Conservation (phyloP, 2,113 vertebrate species). For the Vicugna pacos region DNA sequence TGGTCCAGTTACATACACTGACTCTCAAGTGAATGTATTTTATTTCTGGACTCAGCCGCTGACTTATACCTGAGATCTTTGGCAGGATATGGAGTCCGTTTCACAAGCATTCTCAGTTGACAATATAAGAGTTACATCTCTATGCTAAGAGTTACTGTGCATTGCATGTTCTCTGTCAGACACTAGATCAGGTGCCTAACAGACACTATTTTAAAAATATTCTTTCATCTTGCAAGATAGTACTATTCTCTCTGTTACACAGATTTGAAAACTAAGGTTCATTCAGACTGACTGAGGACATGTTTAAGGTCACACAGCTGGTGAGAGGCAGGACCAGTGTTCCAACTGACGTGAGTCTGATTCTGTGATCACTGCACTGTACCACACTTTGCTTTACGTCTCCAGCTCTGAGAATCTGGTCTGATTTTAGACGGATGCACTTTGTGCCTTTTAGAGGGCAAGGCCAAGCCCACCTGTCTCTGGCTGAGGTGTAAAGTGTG, state of each 20-base stretch:
- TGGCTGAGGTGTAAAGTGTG: slow-evolving; percentile 1
- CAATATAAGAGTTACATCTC: neutral
- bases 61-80: neutral
- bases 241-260: neutral
- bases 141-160: neutral
- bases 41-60: neutral
- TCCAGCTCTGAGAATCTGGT: neutral
- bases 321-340: neutral
- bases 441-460: slow-evolving; percentile 54
- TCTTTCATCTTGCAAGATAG: neutral
- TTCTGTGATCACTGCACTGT: neutral
- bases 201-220: neutral
- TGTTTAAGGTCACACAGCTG: neutral
- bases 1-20: neutral
- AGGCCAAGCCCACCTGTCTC: slow-evolving; percentile 23
- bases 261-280: neutral
- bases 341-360: neutral
- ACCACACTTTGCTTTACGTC: neutral
- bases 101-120: neutral
- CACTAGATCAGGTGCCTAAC: neutral
- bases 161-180: neutral
- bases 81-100: neutral
- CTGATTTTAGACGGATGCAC: neutral
- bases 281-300: neutral
- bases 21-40: slow-evolving; percentile 8